Conservation (phyloP, 2,888 invertebrate genomes). For the Thyatira batis region DNA sequence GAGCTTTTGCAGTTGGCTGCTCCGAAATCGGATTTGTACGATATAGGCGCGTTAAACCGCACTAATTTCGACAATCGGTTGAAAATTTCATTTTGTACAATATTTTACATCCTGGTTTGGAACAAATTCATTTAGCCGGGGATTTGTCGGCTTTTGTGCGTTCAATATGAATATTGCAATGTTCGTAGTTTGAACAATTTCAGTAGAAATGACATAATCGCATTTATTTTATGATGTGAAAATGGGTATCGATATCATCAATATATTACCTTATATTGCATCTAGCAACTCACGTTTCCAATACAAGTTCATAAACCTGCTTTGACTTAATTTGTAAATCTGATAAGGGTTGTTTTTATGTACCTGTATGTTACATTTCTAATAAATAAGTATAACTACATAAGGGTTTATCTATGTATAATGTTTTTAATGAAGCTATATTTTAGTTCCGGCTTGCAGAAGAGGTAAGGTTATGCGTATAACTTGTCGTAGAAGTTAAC, state of each 20-base stretch:
- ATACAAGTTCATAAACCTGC: too few relatives aligned
- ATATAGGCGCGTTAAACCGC: constrained; percentile 42
- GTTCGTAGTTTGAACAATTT: neutral
- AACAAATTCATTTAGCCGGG: constrained; percentile 28
- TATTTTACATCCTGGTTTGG: constrained; percentile 26
- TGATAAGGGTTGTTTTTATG: too few relatives aligned
- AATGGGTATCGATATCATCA: too few relatives aligned
- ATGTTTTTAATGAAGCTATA: too few relatives aligned
- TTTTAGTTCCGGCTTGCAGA: too few relatives aligned
- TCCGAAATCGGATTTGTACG: constrained; percentile 36
- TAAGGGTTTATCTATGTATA: too few relatives aligned
- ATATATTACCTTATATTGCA: too few relatives aligned
- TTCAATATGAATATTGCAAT: constrained; percentile 10
- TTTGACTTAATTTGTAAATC: too few relatives aligned
- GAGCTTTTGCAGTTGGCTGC: constrained; percentile 31
- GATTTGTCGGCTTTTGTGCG: constrained; percentile 21
- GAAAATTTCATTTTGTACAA: constrained; percentile 20
- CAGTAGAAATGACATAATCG: neutral
- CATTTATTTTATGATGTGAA: neutral
- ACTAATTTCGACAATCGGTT: constrained; percentile 40
- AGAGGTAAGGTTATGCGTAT: too few relatives aligned
- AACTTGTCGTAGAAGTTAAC: neutral
- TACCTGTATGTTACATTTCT: too few relatives aligned
- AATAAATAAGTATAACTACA: too few relatives aligned
- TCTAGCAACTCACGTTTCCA: too few relatives aligned